These are phyloP conservation scores for Ephialtes manifestator DNA, from an alignment of 2,888 invertebrate species.

Conservation along the genomic window DNA sequence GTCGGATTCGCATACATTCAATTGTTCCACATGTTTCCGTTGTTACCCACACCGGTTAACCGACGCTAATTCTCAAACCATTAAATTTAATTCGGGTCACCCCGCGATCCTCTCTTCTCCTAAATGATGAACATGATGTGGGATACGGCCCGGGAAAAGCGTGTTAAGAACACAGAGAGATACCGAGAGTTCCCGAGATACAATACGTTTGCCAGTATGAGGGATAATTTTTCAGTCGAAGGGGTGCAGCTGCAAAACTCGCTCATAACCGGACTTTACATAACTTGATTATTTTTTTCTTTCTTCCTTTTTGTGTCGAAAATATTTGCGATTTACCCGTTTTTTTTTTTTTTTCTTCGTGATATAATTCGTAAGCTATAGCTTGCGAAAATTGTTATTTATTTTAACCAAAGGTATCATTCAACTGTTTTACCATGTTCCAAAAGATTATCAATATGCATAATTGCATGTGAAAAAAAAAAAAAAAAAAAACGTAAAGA, in stretches of 20 bases:
- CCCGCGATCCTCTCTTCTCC: constrained; percentile 6
- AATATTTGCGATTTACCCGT: too few relatives aligned
- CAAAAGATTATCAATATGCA: background rate
- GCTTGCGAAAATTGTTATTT: background rate
- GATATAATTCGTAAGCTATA: too few relatives aligned
- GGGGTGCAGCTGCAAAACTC: too few relatives aligned
- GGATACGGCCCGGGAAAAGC: background rate
- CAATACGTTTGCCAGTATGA: too few relatives aligned
- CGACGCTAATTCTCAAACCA: constrained; percentile 83
- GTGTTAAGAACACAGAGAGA: background rate
- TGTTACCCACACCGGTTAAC: constrained; percentile 65
- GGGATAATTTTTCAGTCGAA: too few relatives aligned
- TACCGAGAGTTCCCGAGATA: too few relatives aligned
- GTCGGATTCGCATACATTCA: constrained; percentile 54
- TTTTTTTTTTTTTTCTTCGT: background rate
- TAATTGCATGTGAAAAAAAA: background rate
- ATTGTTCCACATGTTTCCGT: constrained; percentile 68
- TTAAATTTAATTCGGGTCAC: constrained; percentile 83
- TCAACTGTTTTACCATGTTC: background rate
- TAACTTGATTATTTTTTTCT: too few relatives aligned
- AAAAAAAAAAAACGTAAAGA: background rate
- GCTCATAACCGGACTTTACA: too few relatives aligned
- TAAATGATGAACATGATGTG: background rate
- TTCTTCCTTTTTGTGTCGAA: too few relatives aligned
- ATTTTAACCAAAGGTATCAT: background rate